Evolutionary conservation across 2,113 vertebrate genomes (phyloP).

Genomic region (Rhinolophus sinicus): DNA sequence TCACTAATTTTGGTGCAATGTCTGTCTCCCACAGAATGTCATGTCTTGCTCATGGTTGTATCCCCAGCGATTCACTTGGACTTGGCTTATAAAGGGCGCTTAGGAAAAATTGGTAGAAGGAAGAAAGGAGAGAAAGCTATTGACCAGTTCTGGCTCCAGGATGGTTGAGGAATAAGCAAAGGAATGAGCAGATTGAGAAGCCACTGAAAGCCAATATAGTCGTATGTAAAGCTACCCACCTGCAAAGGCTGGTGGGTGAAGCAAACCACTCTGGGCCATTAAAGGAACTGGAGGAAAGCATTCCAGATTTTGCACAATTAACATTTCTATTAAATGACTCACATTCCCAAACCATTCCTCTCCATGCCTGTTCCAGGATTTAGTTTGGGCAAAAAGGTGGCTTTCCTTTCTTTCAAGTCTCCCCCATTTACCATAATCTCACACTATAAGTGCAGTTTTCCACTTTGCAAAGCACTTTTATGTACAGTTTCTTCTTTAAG

Average conservation of each 20-base stretch:
- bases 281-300: not conserved
- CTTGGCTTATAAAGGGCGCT: not conserved
- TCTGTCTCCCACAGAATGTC: not conserved
- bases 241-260: not conserved
- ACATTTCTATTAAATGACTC: not conserved
- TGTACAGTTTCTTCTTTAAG: not conserved
- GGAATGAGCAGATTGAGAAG: not conserved
- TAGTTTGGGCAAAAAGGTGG: not conserved
- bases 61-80: not conserved
- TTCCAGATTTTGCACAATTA: not conserved
- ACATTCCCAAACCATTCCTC: not conserved
- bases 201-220: not conserved
- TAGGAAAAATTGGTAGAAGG: not conserved
- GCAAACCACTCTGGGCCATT: not conserved
- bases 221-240: not conserved
- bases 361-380: conserved; percentile 9
- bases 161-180: not conserved
- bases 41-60: not conserved
- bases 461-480: not conserved
- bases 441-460: not conserved
- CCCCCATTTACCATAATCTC: not conserved
- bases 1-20: not conserved
- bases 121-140: not conserved
- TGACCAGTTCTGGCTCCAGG: not conserved
- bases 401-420: not conserved